Base-by-base conservation (phyloP, 2,113 vertebrate species). In the Cephalopholis sonnerati region DNA sequence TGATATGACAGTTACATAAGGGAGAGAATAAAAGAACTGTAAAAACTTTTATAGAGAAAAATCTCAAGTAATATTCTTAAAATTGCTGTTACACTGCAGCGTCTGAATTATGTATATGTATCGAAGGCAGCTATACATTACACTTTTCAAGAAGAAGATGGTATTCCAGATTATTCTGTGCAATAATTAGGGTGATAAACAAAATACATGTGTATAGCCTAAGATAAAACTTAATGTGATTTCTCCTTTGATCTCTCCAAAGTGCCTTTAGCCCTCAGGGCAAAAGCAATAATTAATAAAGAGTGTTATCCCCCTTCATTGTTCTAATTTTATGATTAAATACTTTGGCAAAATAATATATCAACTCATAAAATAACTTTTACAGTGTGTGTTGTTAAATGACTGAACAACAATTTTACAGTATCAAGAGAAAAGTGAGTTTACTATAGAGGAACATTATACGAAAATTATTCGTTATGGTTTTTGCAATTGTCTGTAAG, bases 281-380 rank as follows among this genome's bases (percentile, higher is more conserved):
- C 79, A 93, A 91, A 93, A 93, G 82, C 80, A 93, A 70, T 75
- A 46, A 91, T 90, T 83, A 77, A 82, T 87, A 84, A 88, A 91
- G 64, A 76, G 15, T 24, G 15, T 59, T 79, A 81, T 87, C 87
- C 76, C 71, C 83, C 83, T 84, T 79, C 82, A 77, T 81, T 87
- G 72, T 83, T 82, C 64, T 89, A 88, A 90, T 88, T 82, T 89
- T 71, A 83, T 83, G 74, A 91, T 91, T 89, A 89, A 92, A 91
- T 88, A 88, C 87, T 88, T 54, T 51, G 69, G 85, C 68, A 79
- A 63, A 86, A 62, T 77, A 73, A 86, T 36, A 70, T 12, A 79
- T 76, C n/a, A 83, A 59, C 69, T 69, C 64, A 39, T 41, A 74
- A 55, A 66, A 74, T 69, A 79, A 73, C 65, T 65, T 83, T 50